Conservation (phyloP, 1,140 invertebrate species). For the Drosophila punjabiensis region DNA sequence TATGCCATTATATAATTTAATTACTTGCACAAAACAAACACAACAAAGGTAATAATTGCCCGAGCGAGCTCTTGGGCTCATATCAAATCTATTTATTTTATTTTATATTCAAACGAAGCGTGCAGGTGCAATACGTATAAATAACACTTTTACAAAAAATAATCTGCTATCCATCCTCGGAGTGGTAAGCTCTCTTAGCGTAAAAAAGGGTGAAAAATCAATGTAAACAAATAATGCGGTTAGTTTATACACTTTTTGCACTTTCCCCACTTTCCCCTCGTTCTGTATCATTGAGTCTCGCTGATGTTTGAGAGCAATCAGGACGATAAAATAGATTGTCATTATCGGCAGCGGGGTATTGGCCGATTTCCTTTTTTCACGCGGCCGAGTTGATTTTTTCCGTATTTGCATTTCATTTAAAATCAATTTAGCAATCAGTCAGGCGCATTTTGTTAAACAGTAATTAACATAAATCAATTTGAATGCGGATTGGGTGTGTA, state of each 20-base stretch:
- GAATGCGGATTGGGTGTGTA: conserved; percentile 52
- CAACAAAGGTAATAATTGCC: neutral
- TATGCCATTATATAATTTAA: conserved; percentile 6
- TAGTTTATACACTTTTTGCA: conserved; percentile 36
- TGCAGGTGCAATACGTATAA: no score
- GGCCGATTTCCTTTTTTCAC: conserved; percentile 44
- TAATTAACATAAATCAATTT: conserved; percentile 82
- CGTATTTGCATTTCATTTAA: conserved; percentile 75
- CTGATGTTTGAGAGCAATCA: conserved; percentile 63
- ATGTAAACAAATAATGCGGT: conserved; percentile 45
- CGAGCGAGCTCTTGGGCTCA: neutral
- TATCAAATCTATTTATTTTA: conserved; percentile 1
- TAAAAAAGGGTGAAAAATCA: conserved; percentile 10
- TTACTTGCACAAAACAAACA: conserved; percentile 4
- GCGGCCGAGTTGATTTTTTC: conserved; percentile 31
- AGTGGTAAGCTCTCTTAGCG: neutral
- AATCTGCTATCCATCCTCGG: neutral
- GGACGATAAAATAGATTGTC: conserved; percentile 50
- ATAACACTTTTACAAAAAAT: conserved; percentile 3
- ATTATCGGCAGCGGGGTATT: conserved; percentile 51
- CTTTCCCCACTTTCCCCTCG: neutral
- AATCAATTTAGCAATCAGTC: conserved; percentile 78
- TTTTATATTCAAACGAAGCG: neutral
- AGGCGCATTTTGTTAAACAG: conserved; percentile 75
- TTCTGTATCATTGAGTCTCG: neutral